Percentiles rank a stretch among this genome's conserved stretches.
phyloP scores from a whole-genome alignment of 2,113 vertebrate genomes.

The Hemiprocne comata region DNA sequence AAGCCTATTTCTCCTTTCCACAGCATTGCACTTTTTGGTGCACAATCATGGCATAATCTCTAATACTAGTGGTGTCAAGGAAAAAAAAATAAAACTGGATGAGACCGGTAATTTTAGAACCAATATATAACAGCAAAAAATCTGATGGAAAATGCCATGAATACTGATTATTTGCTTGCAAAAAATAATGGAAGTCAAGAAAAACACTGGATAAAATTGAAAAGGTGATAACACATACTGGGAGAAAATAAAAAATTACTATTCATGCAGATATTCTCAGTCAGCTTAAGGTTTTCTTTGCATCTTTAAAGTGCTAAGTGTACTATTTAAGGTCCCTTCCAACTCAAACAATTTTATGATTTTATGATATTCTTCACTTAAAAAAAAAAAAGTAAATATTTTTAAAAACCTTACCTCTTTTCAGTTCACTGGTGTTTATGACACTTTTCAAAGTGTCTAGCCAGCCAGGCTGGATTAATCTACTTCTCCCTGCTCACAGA shows the following conservation, averaged over 20 bases:
- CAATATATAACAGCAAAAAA: constrained; percentile 11
- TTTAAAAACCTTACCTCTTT: neutral
- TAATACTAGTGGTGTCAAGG: neutral
- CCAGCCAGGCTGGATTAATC: neutral
- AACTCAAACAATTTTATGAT: no score
- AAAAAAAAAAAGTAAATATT: neutral
- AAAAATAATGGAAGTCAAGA: constrained; percentile 13
- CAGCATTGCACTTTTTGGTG: neutral
- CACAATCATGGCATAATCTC: neutral
- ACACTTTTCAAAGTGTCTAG: neutral
- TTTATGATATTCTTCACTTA: neutral
- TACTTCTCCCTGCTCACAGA: neutral
- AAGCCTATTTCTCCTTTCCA: neutral
- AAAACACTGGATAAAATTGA: constrained; percentile 10
- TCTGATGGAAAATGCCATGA: neutral
- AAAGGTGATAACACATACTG: neutral
- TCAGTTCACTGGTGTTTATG: neutral
- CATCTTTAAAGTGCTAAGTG: neutral
- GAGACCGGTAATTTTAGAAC: constrained; percentile 40
- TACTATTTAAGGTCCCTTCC: neutral
- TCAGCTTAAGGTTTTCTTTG: neutral
- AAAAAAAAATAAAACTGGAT: constrained; percentile 44
- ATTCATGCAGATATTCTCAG: neutral
- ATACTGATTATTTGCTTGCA: constrained; percentile 19
- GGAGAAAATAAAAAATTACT: neutral